Evolutionary conservation across 2,888 invertebrate genomes (phyloP), one percentile per base, ranked within the genome.

Genomic region (Noctua fimbriata): DNA sequence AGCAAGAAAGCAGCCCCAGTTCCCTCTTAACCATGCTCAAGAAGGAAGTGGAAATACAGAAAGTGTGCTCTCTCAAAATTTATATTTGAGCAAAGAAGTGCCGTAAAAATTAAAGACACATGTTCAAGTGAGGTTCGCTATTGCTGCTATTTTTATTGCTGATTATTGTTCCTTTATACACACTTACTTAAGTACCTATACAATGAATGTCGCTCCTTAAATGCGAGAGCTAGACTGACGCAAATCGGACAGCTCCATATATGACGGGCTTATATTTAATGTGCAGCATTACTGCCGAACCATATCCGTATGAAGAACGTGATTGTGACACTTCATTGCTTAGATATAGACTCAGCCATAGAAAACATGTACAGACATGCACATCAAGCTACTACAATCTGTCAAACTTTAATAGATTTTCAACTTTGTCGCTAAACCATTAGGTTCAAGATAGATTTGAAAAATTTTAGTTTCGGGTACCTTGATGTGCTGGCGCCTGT

Each of bases 301-400:
- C 87, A 76, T 89, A 78, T 81, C 21, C 67, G 82, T 69, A 77
- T 16, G 73, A 78, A 75, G 73, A 79, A 73, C 73, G 78, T 77
- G 78, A 85, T 81, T 79, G 69, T 82, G 28, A 69, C 21, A 78
- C 66, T 67, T 18, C 18, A 28, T 44, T 44, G 18, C 67, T 28
- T n/a, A 18, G n/a, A 44, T 16, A 44, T 16, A 44, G n/a, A 28
- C 44, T 28, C 67, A 67, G 44, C 44, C 66, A 66, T 41, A 32
- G n/a, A 36, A 63, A 65, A 67, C 55, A 28, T 65, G 44, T 12
- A 44, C 44, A 44, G 44, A 44, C 44, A 12, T 12, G 44, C 44
- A 14, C 2, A 44, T 44, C 44, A 44, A 44, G 44, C 44, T 44
- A 44, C 44, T 44, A 44, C 44, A 44, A 44, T 12, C 44, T 44